Conservation (phyloP, 1,140 invertebrate species). For the Temnothorax nylanderi region DNA sequence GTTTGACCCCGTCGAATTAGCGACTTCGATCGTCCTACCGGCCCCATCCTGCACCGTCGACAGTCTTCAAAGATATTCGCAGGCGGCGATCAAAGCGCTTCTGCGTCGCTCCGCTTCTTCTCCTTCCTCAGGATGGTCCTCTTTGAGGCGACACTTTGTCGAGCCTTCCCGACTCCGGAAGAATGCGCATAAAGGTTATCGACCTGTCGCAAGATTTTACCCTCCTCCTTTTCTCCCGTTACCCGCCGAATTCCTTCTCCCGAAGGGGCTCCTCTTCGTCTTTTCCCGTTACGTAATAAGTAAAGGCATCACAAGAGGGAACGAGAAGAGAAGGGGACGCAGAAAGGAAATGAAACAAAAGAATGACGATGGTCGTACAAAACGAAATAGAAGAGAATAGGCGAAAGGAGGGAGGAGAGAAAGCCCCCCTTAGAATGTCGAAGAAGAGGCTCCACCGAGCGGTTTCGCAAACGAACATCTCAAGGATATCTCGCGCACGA, state of each 20-base stretch:
- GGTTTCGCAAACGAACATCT: not conserved
- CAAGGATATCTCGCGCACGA: not conserved
- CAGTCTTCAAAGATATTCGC: not conserved
- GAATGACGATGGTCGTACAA: conserved; percentile 23
- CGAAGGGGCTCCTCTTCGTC: not conserved
- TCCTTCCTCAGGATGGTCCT: not conserved
- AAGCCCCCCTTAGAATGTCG: not conserved
- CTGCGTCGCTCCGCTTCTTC: not conserved
- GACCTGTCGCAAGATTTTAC: conserved; percentile 58
- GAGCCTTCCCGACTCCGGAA: conserved; percentile 11
- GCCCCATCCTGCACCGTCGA: too few species aligned
- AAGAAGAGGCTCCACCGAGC: not conserved
- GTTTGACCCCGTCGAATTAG: conserved; percentile 3
- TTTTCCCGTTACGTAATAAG: conserved; percentile 34
- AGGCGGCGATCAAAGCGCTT: conserved; percentile 22
- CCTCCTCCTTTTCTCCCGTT: not conserved
- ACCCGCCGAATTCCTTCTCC: conserved; percentile 31
- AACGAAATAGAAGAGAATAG: conserved; percentile 21
- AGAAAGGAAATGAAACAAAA: not conserved
- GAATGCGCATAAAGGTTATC: conserved; percentile 61
- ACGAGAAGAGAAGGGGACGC: not conserved
- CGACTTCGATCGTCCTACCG: not conserved
- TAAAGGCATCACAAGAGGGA: not conserved
- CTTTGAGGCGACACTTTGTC: conserved; percentile 31
- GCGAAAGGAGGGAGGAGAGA: not conserved